Evolutionary conservation across 2,113 vertebrate species (phyloP).

Genomic region (Tragelaphus buxtoni): DNA sequence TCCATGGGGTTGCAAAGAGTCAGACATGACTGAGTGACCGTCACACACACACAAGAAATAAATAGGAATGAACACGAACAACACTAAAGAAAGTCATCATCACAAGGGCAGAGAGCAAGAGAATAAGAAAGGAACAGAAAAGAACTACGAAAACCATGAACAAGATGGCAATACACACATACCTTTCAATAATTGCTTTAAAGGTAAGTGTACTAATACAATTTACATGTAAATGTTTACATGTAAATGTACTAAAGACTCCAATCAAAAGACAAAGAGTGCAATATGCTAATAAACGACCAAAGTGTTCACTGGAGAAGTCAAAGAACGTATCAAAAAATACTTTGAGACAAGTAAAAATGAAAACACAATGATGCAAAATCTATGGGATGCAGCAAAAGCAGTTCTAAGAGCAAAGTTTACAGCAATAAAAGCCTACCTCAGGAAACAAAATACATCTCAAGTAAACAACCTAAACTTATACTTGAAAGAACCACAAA

Average conservation of each 20-base stretch:
- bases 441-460: not conserved
- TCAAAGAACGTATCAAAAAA: not conserved
- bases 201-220: not conserved
- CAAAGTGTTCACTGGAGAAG: not conserved
- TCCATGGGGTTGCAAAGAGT: not conserved
- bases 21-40: fast-evolving
- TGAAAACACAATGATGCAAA: not conserved
- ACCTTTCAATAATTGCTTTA: not conserved
- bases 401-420: not conserved
- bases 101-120: not conserved
- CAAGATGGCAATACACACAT: not conserved
- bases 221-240: not conserved
- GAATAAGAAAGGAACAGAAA: not conserved
- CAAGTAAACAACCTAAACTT: not conserved
- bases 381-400: not conserved
- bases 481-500: not conserved
- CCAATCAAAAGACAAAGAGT: not conserved
- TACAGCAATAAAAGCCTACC: not conserved
- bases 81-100: not conserved
- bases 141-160: not conserved
- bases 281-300: not conserved
- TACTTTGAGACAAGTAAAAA: not conserved
- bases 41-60: not conserved
- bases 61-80: not conserved
- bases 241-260: not conserved